Percentiles rank a stretch among this genome's conserved stretches.
Conservation (phyloP, 2,797 vertebrate genomes). For the Poeciliopsis gracilis region DNA sequence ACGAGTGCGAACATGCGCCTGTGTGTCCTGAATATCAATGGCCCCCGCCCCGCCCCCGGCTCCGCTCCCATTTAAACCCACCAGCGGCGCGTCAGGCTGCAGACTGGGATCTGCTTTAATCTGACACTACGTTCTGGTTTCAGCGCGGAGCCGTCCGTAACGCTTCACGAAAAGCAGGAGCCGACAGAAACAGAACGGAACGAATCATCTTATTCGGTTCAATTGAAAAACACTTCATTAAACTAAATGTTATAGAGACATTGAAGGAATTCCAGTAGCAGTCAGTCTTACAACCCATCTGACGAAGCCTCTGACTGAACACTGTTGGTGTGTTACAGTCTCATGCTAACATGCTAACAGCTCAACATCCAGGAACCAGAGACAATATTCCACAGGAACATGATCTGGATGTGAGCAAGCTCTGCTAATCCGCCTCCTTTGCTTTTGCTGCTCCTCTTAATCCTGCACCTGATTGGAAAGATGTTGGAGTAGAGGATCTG, state of each 20-base stretch:
- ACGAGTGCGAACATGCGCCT: slow-evolving; percentile 17
- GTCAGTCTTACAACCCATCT: not conserved
- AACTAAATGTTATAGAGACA: not conserved
- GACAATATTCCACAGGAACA: not conserved
- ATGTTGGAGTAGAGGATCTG: not conserved
- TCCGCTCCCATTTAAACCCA: slow-evolving; percentile 57
- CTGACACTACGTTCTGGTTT: slow-evolving; percentile 12
- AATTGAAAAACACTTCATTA: not conserved
- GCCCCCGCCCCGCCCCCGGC: slow-evolving; percentile 18
- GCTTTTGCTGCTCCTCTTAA: not conserved
- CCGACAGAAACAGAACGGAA: not conserved
- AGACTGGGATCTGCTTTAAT: slow-evolving; percentile 24
- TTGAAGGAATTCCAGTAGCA: not conserved
- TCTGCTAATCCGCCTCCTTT: not conserved
- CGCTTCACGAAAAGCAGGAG: not conserved
- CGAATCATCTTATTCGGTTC: not conserved
- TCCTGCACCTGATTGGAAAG: not conserved
- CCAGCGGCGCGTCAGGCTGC: slow-evolving; percentile 23
- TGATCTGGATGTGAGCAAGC: not conserved
- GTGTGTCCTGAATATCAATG: slow-evolving; percentile 64
- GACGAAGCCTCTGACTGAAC: not conserved
- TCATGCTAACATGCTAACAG: not conserved
- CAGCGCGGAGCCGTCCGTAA: not conserved
- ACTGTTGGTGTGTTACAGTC: too few species aligned
- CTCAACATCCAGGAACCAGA: not conserved